Evolutionary conservation across 2,797 vertebrate genomes (phyloP).

Genomic region (Bradypodion ventrale): DNA sequence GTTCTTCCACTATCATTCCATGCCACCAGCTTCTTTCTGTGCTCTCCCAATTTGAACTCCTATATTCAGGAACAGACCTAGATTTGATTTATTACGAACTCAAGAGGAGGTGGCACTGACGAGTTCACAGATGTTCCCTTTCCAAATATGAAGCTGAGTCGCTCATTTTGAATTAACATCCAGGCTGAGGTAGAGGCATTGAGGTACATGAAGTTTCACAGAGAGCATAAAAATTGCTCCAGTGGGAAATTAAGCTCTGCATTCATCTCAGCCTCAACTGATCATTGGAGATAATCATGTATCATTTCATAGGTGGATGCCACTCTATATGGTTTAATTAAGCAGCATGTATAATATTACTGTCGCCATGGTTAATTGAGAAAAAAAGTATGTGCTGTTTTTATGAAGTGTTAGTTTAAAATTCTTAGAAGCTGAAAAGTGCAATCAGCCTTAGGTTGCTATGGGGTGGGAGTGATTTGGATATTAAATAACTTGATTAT

Average conservation of each 20-base stretch:
- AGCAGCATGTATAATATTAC: slow-evolving; percentile 34
- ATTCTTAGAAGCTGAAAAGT: neutral
- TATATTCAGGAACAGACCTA: neutral
- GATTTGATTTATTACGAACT: neutral
- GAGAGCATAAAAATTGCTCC: slow-evolving; percentile 23
- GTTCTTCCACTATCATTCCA: neutral
- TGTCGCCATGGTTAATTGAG: slow-evolving; percentile 39
- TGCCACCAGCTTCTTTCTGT: neutral
- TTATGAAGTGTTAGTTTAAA: slow-evolving; percentile 28
- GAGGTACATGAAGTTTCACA: slow-evolving; percentile 1
- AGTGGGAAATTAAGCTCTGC: slow-evolving; percentile 28
- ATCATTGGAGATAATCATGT: slow-evolving; percentile 39
- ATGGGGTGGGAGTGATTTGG: neutral
- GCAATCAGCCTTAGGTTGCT: neutral
- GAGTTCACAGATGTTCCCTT: neutral
- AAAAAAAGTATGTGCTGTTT: slow-evolving; percentile 28
- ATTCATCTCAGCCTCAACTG: slow-evolving; percentile 11
- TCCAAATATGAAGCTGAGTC: neutral
- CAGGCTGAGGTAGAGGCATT: neutral
- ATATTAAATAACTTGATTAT: neutral
- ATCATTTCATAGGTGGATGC: slow-evolving; percentile 27
- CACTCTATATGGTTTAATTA: slow-evolving; percentile 24
- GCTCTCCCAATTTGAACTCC: neutral
- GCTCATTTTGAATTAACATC: slow-evolving; percentile 15
- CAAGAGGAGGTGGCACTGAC: neutral